These are phyloP conservation scores for Acholoe squamosa DNA, from an alignment of 2,888 invertebrate species.

Conservation along the genomic window DNA sequence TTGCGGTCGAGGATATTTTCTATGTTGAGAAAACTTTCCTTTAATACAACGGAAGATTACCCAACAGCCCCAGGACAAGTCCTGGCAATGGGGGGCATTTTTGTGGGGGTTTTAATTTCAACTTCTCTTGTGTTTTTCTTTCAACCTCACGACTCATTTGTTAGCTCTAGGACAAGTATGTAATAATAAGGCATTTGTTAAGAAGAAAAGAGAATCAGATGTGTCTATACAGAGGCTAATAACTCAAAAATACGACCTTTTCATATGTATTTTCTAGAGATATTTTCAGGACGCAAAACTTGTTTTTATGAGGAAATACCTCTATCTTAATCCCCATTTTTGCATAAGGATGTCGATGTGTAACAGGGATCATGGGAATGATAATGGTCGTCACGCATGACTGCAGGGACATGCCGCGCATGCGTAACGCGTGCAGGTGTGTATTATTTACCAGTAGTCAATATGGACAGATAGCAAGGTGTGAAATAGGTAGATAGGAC, in stretches of 20 bases:
- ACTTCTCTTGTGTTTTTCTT: too few relatives aligned
- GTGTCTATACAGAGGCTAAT: too few relatives aligned
- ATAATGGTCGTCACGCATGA: slow-evolving; percentile 13
- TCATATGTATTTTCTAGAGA: neutral
- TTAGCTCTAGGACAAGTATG: too few relatives aligned
- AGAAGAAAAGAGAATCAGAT: too few relatives aligned
- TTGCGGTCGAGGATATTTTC: neutral
- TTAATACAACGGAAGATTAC: neutral
- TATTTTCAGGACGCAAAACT: neutral
- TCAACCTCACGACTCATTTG: too few relatives aligned
- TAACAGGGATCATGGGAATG: neutral
- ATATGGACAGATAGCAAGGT: neutral
- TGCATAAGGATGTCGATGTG: neutral
- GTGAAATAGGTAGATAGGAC: neutral
- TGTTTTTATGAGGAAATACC: too few relatives aligned
- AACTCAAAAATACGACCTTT: too few relatives aligned
- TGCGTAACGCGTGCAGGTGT: neutral
- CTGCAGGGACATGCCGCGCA: neutral
- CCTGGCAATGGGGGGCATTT: too few relatives aligned
- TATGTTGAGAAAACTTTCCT: neutral
- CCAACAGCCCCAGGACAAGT: neutral
- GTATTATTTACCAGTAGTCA: neutral
- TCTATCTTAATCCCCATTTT: slow-evolving; percentile 27
- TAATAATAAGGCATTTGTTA: too few relatives aligned
- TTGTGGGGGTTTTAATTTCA: too few relatives aligned